A percentile compares a stretch with the other conserved stretches of the same genome.
phyloP scores from a whole-genome alignment of 2,888 invertebrate genomes.

The Dioctria rufipes region DNA sequence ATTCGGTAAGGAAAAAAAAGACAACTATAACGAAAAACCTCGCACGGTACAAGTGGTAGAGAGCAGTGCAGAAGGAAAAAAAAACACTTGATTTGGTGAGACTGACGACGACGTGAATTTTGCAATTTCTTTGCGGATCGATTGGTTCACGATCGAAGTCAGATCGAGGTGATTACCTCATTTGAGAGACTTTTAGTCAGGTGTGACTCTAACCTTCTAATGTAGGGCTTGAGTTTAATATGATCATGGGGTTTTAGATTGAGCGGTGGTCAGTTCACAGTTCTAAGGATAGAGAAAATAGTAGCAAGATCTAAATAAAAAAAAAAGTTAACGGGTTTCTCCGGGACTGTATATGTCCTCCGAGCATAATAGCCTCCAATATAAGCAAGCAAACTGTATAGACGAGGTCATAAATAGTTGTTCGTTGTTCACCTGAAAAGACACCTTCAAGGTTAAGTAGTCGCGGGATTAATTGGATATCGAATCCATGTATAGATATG shows the following conservation, averaged over 20 bases:
- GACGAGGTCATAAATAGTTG: neutral
- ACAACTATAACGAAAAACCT: neutral
- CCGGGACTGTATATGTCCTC: too few relatives aligned
- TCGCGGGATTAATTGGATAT: conserved; percentile 38
- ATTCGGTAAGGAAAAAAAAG: neutral
- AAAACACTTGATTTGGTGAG: neutral
- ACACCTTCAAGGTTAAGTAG: conserved; percentile 46
- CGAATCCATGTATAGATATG: conserved; percentile 13
- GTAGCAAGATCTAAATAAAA: too few relatives aligned
- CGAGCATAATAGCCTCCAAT: too few relatives aligned
- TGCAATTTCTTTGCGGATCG: neutral
- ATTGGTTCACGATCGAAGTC: neutral
- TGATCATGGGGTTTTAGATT: too few relatives aligned
- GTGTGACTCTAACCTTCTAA: neutral
- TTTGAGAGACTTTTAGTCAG: neutral
- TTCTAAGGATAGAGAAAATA: too few relatives aligned
- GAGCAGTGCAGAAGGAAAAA: neutral
- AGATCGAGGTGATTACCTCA: conserved; percentile 9
- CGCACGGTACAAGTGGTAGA: neutral
- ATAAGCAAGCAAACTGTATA: too few relatives aligned
- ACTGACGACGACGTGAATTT: neutral
- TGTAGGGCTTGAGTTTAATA: too few relatives aligned
- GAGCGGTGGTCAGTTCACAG: too few relatives aligned
- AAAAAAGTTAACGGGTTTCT: neutral
- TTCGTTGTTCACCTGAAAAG: neutral